phyloP scores from a whole-genome alignment of 2,113 vertebrate genomes.

The Oreochromis spilurus region DNA sequence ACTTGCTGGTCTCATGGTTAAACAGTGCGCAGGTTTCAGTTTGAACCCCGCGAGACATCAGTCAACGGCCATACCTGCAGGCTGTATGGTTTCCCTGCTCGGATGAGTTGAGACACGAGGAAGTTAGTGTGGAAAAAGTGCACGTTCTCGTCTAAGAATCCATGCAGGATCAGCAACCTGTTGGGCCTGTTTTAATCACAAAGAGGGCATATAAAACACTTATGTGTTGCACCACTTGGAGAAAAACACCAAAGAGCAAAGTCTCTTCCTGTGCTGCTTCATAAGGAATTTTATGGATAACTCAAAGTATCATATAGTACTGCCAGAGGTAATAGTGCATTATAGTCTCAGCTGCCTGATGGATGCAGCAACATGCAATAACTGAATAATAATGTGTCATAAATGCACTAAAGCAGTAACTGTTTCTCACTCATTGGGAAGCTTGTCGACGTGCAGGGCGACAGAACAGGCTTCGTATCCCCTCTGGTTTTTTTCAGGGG shows the following conservation, averaged over 20 bases:
- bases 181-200: conserved; percentile 77
- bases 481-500: conserved; percentile 88
- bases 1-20: not conserved
- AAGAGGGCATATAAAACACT: not conserved
- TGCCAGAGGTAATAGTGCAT: fast-evolving
- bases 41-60: not conserved
- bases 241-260: fast-evolving
- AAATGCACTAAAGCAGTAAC: not conserved
- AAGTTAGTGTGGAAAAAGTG: conserved; percentile 99
- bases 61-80: conserved; percentile 78
- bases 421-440: conserved; percentile 87
- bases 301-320: not conserved
- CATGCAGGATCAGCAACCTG: conserved; percentile 90
- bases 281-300: not conserved
- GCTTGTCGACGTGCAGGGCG: conserved; percentile 89
- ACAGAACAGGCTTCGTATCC: conserved; percentile 92
- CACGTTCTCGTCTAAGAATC: conserved; percentile 95
- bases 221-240: not conserved
- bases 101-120: conserved; percentile 92
- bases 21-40: not conserved
- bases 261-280: not conserved
- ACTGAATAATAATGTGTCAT: not conserved
- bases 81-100: conserved; percentile 94
- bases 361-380: not conserved
- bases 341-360: not conserved